Base-by-base conservation (phyloP, 1,140 invertebrate species). In the Pantala flavescens region DNA sequence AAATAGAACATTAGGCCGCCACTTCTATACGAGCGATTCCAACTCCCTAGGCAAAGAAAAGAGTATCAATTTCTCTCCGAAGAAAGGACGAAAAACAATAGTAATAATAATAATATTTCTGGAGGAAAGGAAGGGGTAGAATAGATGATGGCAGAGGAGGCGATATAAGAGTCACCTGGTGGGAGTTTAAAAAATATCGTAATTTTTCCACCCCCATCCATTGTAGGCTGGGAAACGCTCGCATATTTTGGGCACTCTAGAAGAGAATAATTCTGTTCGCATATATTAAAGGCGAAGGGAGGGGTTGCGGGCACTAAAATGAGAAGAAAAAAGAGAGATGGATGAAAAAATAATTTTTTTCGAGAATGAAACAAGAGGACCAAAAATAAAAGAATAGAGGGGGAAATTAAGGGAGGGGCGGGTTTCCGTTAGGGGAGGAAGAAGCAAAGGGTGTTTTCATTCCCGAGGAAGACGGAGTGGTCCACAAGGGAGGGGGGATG, bases 261-360 rank as follows among this genome's bases (percentile, higher is more conserved):
- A 63, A 63, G 49, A 63, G 49, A 63, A 63, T 63, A 63, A 63
- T 63, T 63, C n/a, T 63, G 49, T 63, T 63, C 49, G 49, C 49
- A 63, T 63, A 63, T 63, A 63, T 63, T 63, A 63, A 36, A 63
- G 49, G 49, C 49, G 49, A 63, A 63, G 14, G 49, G 49, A 21
- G 49, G 49, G 49, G 3, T 63, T 63, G 49, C 49, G 49, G 49
- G 49, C 49, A 63, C 3, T 63, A 63, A 63, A 63, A 63, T 63
- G 49, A 63, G 49, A 63, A 63, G 49, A 63, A 21, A 63, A 21
- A 63, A 63, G 49, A 63, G 49, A 12, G n/a, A 63, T 63, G 49
- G 49, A 63, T 21, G 49, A 63, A 63, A 63, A 63, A 63, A 63
- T 63, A 63, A 63, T 63, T 63, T 63, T 16, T 21, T 21, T 63